Base-by-base conservation (phyloP, 2,797 vertebrate genomes). In the Gorsachius magnificus region DNA sequence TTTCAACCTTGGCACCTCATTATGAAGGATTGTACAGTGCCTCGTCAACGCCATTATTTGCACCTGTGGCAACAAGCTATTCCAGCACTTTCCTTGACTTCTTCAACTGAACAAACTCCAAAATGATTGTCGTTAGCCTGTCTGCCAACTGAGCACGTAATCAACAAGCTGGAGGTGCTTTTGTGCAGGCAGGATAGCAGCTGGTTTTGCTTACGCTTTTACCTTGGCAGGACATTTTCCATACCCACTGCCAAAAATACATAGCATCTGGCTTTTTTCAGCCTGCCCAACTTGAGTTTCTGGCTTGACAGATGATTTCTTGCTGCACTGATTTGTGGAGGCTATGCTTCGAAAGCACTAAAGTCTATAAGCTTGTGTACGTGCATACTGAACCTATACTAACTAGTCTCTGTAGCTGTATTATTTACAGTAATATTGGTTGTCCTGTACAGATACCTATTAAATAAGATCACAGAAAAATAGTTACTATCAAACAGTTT, bases 211-310 rank as follows among this genome's bases (percentile, higher is more conserved):
- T 95, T 94, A 94, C 74, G 75, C 82, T 89, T 77, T 84, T 89
- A 93, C 87, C 94, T 93, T 95, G 91, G 94, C 91, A 96, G 93
- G 92, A 95, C 58, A 93, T 92, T 96, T 97, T 96, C 85, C 90
- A 31, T 90, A 63, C 35, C 72, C 46, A 6, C 60, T 96, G 94
- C 95, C 94, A 96, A 96, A 91, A 87, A 71, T 78, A 84, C 20
- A 46, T 8, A 93, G 77, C 94, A 89, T 84, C 71, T 90, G 89
- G 87, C 65, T 71, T 89, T 93, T 89, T 89, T 82, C 77, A 90
- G 72, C 69, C 71, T 81, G 54, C 83, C 31, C 92, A 70, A 76
- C 86, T 64, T 66, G 89, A 82, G 56, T 87, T 93, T 92, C 63
- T 84, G 78, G 71, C 70, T 83, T 77, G 63, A 87, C 58, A 69